Base-by-base conservation (phyloP, 2,888 invertebrate species). In the Netelia virgata region DNA sequence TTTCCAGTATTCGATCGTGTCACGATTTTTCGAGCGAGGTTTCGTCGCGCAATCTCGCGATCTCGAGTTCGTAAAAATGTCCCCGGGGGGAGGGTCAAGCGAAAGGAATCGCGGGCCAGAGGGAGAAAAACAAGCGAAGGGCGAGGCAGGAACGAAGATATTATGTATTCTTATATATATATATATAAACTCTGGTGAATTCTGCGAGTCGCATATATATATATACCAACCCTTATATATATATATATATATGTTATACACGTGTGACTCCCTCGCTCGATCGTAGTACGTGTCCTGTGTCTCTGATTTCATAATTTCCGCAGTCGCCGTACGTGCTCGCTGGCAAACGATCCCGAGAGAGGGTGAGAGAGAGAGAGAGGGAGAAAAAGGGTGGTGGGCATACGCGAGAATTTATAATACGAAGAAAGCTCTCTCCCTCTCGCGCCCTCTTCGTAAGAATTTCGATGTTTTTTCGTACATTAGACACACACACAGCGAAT, bases 291-390 rank as follows among this genome's bases (percentile, higher is more conserved):
- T 93, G 93, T 91, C 86, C 90, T 90, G 93, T 91, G 92, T 93
- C 90, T 92, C 90, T 93, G 93, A 93, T 93, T 93, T 93, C 92
- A 92, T 93, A 93, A 93, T 93, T 93, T 93, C 93, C 93, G 93
- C 90, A 90, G 89, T 89, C 82, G 59, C 89, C 90, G 90, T 87
- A 88, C 87, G 88, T 84, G 86, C 84, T 63, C 70, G 61, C 43
- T 84, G 86, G 84, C 82, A 63, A 76, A 83, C 85, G 82, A 81
- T 77, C 77, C 66, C 69, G 41, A 18, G 73, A 61, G 75, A 73
- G 75, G 63, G 79, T 18, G 57, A 18, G 43, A 82, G 76, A 72
- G 50, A 50, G 61, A 53, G 18, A 64, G 82, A 66, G 20, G 50
- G 50, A 73, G 55, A 11, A 72, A 59, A 41, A 57, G 50, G 61